Base-by-base conservation (phyloP, 1,140 invertebrate genomes). In the Bombus confusus region DNA sequence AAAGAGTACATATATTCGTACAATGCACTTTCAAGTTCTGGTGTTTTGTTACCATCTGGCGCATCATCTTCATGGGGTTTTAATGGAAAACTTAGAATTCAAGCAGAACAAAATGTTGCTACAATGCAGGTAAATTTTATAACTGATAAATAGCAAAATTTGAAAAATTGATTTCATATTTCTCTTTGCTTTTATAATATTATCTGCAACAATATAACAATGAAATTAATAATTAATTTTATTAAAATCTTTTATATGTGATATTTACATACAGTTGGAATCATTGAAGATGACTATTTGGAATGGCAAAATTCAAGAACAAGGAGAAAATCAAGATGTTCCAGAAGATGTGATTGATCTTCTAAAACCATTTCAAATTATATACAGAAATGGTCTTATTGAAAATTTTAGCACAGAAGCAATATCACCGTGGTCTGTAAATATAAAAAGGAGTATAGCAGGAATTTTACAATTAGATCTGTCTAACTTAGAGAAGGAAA, bases 361-460 rank as follows among this genome's bases (percentile, higher is more conserved):
- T 69, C 78, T 90, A 64, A 93, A 93, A 80, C 94, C 94, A 37
- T 95, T 95, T 81, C 93, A 92, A 86, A 84, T 95, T 13, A 91
- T 88, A 18, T 95, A 95, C 52, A 89, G 92, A n/a, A 92, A 90
- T 85, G 95, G 95, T 18, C 90, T 93, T 28, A 80, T 95, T 22
- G 91, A 93, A 85, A 94, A 94, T 90, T 94, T 95, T 47, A 95
- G 93, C 41, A 90, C 91, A 18, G 95, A 95, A 86, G 87, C 90
- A 41, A 96, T 96, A 85, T 74, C 85, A 34, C 94, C 96, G 3
- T 97, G 97, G 97, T 95, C 96, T 0, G 96, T 95, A n/a, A 97
- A 97, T 91, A 96, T 97, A 78, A 97, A 97, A 91, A 93, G 96
- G 62, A 96, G 96, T 10, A 95, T 97, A 39, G 96, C 96, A 22